Evolutionary conservation across 2,888 invertebrate genomes (phyloP), one percentile per base, ranked within the genome.

Genomic region (Cheilosia vulpina): DNA sequence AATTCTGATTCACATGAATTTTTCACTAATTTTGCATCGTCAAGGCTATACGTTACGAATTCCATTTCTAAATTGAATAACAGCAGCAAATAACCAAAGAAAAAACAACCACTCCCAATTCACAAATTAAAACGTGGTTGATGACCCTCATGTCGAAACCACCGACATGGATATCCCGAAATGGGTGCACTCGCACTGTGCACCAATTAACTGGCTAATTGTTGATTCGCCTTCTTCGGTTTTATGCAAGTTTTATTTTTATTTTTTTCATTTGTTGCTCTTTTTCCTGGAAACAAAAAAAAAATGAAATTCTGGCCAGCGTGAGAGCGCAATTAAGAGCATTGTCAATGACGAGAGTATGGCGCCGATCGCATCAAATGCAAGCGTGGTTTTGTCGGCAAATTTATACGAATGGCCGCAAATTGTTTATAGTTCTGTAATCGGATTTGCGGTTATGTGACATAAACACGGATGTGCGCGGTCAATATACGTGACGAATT

Each of bases 171-270:
- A 57, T 57, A 57, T 69, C 57, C 45, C 71, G 57, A 71, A 71
- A 58, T 60, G 50, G 34, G 71, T 71, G 58, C 58, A 55, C 41
- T 58, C 45, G 45, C 4, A 38, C 38, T 47, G 69, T 47, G 57
- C 58, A 50, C 45, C 57, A 60, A 71, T 71, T 71, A 71, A 58
- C 50, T 58, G 58, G 38, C 19, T 41, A 71, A 60, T 71, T 71
- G 31, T 47, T 60, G 43, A 58, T 58, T 71, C 21, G 60, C 60
- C 47, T 19, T 58, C 21, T 13, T 53, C 17, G 66, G 53, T 24
- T 27, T 52, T 34, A 9, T 55, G 19, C 41, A 52, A 13, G 27
- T 60, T 7, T 43, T 55, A 17, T 45, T 65, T 19, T 65, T 31
- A 0, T 31, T 31, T 31, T 7, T 9, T 31, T 31, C 3, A 31